Evolutionary conservation across 2,113 vertebrate species (phyloP).

Genomic region (Bubo blakistoni): DNA sequence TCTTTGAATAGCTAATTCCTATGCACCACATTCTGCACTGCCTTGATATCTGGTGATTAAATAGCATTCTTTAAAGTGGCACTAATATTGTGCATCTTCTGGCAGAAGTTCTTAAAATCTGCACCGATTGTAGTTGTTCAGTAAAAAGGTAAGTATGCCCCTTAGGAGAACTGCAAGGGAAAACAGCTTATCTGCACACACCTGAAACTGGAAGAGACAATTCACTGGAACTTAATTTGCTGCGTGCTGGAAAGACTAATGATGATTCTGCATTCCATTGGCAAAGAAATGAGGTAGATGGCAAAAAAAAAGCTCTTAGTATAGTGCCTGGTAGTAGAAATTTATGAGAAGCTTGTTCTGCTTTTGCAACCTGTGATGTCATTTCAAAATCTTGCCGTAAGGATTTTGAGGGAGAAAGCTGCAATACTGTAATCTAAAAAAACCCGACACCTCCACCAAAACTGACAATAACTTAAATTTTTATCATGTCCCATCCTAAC

Average conservation of each 20-base stretch:
- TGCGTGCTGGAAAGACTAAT: conserved; percentile 56
- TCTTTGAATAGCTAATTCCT: conserved; percentile 10
- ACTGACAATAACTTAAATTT: conserved; percentile 10
- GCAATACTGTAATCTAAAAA: background rate
- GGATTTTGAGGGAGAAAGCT: conserved; percentile 23
- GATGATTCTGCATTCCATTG: conserved; percentile 51
- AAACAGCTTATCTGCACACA: conserved; percentile 51
- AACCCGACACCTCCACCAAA: background rate
- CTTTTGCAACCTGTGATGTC: conserved; percentile 24
- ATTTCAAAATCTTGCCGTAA: background rate
- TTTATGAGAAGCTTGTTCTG: conserved; percentile 37
- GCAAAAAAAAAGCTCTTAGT: conserved; percentile 18
- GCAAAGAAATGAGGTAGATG: conserved; percentile 48
- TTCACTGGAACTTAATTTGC: conserved; percentile 61
- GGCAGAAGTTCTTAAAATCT: conserved; percentile 57
- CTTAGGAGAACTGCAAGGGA: conserved; percentile 49
- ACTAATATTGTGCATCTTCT: conserved; percentile 52
- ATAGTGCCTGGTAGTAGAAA: conserved; percentile 27
- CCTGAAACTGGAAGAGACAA: conserved; percentile 49
- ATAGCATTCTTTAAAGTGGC: conserved; percentile 40
- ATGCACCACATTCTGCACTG: background rate
- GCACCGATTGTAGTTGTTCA: background rate
- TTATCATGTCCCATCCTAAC: background rate
- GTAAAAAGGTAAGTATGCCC: conserved; percentile 48
- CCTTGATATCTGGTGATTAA: conserved; percentile 55